Evolutionary conservation across 2,797 vertebrate genomes (phyloP).

Genomic region (Adelosebastes latens): DNA sequence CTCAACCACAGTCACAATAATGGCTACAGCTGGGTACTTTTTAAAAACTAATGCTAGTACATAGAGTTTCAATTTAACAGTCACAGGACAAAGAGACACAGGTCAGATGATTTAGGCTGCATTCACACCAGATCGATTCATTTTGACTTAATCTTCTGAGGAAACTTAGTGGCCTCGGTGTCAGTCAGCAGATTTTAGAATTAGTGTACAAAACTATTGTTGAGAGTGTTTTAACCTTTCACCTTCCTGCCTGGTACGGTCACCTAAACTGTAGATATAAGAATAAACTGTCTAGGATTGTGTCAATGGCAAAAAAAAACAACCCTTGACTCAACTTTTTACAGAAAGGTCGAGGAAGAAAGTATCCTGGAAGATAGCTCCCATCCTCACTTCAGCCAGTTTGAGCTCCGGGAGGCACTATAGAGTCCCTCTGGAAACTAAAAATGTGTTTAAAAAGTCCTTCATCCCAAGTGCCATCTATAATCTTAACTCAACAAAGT

Average conservation of each 20-base stretch:
- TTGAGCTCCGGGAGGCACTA: neutral
- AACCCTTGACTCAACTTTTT: neutral
- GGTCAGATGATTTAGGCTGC: neutral
- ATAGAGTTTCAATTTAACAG: neutral
- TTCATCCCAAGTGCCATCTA: neutral
- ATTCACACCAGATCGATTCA: too few relatives aligned
- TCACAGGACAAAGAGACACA: neutral
- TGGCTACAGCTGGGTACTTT: neutral
- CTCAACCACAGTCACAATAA: too few relatives aligned
- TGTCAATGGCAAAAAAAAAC: neutral
- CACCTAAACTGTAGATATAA: too few relatives aligned
- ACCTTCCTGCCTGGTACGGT: too few relatives aligned
- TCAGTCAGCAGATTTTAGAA: too few relatives aligned
- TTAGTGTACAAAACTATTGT: too few relatives aligned
- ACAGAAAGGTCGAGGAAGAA: neutral
- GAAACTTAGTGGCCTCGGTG: too few relatives aligned
- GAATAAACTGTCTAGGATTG: neutral
- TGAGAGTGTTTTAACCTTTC: too few relatives aligned
- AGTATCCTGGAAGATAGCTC: neutral
- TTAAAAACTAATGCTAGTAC: neutral
- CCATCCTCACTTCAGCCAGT: neutral
- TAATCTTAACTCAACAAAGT: neutral
- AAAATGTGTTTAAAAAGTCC: neutral
- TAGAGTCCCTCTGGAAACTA: neutral
- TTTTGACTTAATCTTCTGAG: too few relatives aligned